These are phyloP conservation scores for Caerostris darwini DNA, from an alignment of 1,140 invertebrate genomes.

Conservation along the genomic window DNA sequence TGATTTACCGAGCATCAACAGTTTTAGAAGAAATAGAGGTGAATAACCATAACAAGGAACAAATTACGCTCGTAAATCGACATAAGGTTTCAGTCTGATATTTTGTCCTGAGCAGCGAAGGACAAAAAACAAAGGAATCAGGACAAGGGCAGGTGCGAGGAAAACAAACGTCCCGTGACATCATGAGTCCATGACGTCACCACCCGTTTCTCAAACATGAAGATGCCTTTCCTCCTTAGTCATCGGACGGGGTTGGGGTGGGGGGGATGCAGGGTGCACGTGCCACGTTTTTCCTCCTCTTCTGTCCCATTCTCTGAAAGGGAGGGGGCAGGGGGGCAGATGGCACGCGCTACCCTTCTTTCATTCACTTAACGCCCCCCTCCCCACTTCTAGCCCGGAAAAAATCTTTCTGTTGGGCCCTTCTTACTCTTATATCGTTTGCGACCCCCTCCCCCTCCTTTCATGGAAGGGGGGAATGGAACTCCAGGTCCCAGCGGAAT, in stretches of 20 bases:
- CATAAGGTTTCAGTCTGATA: too few species aligned
- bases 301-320: slow-evolving; percentile 5
- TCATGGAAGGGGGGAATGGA: background rate
- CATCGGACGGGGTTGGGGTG: background rate
- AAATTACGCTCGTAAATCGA: too few species aligned
- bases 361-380: slow-evolving; percentile 64
- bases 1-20: too few species aligned
- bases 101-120: background rate
- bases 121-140: background rate
- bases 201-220: slow-evolving; percentile 59
- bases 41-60: too few species aligned
- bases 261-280: slow-evolving; percentile 11
- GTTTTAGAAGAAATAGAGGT: too few species aligned
- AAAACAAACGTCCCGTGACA: slow-evolving; percentile 18
- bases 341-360: slow-evolving; percentile 67
- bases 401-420: slow-evolving; percentile 62
- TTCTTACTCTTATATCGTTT: slow-evolving; percentile 27
- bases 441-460: background rate
- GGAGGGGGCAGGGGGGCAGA: slow-evolving; percentile 58
- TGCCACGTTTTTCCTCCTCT: slow-evolving; percentile 45
- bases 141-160: background rate
- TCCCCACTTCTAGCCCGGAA: background rate
- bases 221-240: slow-evolving; percentile 65
- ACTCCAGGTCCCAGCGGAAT: slow-evolving; percentile 15
- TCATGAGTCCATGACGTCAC: slow-evolving; percentile 38